Evolutionary conservation across 2,797 vertebrate species (phyloP).

Genomic region (Hemitrygon akajei): DNA sequence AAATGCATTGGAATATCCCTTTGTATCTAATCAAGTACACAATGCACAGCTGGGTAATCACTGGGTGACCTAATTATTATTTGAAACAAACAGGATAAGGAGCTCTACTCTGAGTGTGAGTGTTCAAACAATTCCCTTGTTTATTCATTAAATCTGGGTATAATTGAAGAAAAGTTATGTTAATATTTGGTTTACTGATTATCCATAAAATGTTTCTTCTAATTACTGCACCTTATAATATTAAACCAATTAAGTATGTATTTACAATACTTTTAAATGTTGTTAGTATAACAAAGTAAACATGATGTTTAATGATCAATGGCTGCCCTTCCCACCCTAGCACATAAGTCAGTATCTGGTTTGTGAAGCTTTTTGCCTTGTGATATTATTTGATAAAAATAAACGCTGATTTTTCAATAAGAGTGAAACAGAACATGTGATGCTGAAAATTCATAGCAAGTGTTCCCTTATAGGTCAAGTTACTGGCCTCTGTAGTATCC

Average conservation of each 20-base stretch:
- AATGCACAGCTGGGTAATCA: background rate
- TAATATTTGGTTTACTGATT: background rate
- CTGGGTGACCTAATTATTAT: background rate
- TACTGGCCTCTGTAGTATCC: no score
- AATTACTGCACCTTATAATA: constrained; percentile 8
- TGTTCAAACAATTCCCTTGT: background rate
- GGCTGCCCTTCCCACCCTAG: background rate
- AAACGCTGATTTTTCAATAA: background rate
- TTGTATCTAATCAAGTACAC: background rate
- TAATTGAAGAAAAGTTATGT: background rate
- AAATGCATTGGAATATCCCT: background rate
- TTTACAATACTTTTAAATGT: background rate
- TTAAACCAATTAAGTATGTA: background rate
- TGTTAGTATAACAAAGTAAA: background rate
- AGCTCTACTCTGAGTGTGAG: no score
- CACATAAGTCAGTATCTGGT: background rate
- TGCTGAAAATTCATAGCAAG: background rate
- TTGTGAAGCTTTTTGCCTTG: background rate
- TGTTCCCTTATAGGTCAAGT: background rate
- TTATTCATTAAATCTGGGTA: background rate
- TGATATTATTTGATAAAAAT: background rate
- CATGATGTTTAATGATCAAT: background rate
- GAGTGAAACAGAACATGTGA: background rate
- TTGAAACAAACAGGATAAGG: background rate
- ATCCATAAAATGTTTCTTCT: background rate